Conservation (phyloP, 2,113 vertebrate species). For the Pandion haliaetus region DNA sequence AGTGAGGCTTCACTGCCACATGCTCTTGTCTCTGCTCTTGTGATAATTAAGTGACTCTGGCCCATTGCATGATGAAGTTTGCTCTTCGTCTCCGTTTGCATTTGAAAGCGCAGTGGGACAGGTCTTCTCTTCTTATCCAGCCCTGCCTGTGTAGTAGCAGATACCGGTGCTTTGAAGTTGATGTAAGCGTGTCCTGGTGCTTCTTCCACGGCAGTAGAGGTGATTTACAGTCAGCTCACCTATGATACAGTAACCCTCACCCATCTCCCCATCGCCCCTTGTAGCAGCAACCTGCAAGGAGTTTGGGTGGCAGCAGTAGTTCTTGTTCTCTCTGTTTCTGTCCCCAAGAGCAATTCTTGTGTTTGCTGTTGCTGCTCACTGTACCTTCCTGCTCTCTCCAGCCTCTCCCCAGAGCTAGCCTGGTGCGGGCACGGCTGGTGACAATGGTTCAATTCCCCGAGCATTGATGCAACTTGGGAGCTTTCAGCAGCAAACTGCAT, state of each 20-base stretch:
- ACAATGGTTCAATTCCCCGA: not conserved
- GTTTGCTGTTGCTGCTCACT: not conserved
- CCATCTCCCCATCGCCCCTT: rapidly evolving
- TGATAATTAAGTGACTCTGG: not conserved
- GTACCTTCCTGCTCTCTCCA: not conserved
- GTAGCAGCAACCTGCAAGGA: not conserved
- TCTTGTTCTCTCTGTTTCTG: not conserved
- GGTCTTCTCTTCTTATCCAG: not conserved
- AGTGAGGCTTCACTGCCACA: not conserved
- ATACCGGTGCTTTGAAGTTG: not conserved
- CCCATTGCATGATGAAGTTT: not conserved
- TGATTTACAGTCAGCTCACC: not conserved
- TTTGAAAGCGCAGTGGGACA: not conserved
- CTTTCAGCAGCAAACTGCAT: not conserved
- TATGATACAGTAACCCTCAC: rapidly evolving
- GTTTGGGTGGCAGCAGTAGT: not conserved
- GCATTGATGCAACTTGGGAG: not conserved
- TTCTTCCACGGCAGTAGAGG: not conserved
- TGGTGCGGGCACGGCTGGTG: rapidly evolving
- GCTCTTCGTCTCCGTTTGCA: not conserved
- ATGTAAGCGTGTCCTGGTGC: not conserved
- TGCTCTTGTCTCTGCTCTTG: not conserved
- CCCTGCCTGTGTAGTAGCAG: not conserved
- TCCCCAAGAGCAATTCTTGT: not conserved
- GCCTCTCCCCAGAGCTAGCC: not conserved